Base-by-base conservation (phyloP, 1,140 invertebrate genomes). In the Hesperophylax magnus region DNA sequence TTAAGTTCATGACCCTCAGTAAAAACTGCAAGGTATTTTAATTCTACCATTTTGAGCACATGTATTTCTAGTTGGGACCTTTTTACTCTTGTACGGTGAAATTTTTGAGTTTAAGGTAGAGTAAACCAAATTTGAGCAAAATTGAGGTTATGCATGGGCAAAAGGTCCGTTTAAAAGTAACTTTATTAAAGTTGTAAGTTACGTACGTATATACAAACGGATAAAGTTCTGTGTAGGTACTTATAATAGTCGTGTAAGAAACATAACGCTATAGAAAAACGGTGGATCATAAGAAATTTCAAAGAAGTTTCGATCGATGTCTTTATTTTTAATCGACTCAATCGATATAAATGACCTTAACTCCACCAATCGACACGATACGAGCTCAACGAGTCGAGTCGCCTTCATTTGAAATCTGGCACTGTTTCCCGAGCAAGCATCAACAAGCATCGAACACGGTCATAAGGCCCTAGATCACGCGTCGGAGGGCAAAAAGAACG, bases 401-500 rank as follows among this genome's bases (percentile, higher is more conserved):
- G 27, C 27, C 47, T 72, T 27, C 47, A 67, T 15, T 67, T 22
- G 52, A 72, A 54, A 54, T 72, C 52, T 72, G 69, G 69, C 69
- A 72, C 11, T 69, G 65, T 27, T 27, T 69, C 27, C 39, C 63
- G 27, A 34, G 63, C n/a, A 67, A 27, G 14, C 11, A 15, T 9
- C 18, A 22, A 72, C 47, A 72, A 24, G 69, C 52, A 24, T 11
- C 2, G 54, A 76, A 76, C 72, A 76, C 72, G 72, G 72, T 27
- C 54, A 18, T 27, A 18, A n/a, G 39, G 56, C 72, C 56, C 72
- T 76, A 76, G 72, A 76, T 60, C 54, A 76, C 72, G 56, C 53
- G 72, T 60, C n/a, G 27, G 27, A 76, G 69, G 65, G 53, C 72
- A 76, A 60, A 76, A 76, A 76, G 72, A 76, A 60, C 24, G 31